phyloP scores from a whole-genome alignment of 2,797 vertebrate genomes.

The Salmo trutta region DNA sequence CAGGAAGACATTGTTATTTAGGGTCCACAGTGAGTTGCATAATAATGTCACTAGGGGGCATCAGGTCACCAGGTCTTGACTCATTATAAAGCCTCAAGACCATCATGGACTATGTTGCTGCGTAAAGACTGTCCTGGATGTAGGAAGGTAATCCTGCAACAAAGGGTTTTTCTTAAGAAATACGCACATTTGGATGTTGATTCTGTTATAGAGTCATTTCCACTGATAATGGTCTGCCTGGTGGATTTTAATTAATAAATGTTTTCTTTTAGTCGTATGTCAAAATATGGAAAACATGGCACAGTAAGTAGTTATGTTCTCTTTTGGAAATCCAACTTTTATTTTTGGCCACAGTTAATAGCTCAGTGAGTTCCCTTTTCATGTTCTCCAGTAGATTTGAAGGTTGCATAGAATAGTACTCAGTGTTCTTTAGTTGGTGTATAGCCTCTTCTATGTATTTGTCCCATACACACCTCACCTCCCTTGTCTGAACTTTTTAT shows the following conservation, averaged over 20 bases:
- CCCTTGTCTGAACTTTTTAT: background rate
- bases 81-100: background rate
- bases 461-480: background rate
- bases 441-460: background rate
- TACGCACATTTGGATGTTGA: background rate
- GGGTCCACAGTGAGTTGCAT: conserved; percentile 1
- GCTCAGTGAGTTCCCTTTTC: background rate
- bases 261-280: background rate
- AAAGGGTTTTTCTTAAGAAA: background rate
- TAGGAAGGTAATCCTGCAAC: background rate
- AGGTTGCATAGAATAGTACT: background rate
- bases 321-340: background rate
- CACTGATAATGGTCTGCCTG: background rate
- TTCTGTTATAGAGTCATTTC: background rate
- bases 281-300: background rate
- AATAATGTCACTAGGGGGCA: conserved; percentile 3
- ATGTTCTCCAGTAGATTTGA: background rate
- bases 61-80: background rate
- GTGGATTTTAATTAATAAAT: background rate
- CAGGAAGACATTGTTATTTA: conserved; percentile 5
- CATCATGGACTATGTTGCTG: background rate
- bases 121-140: background rate
- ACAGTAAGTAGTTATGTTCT: background rate
- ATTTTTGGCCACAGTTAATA: background rate
- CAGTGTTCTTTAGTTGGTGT: background rate